Evolutionary conservation across 2,888 invertebrate species (phyloP).

Genomic region (Mythimna pallens): DNA sequence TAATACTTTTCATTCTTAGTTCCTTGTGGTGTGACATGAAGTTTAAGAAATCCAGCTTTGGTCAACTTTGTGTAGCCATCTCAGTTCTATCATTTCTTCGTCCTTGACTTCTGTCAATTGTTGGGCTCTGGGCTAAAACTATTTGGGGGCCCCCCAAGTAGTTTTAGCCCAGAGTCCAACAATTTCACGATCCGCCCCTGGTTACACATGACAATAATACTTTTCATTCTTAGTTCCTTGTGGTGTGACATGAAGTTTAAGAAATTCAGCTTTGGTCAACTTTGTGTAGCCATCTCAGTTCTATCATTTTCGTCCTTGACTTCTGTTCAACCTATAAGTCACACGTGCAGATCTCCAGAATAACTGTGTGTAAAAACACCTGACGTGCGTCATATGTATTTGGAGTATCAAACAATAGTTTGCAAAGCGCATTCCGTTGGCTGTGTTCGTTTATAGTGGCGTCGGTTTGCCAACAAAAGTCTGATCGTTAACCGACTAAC

Average conservation of each 20-base stretch:
- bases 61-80: too few species aligned
- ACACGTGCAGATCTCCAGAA: conserved; percentile 29
- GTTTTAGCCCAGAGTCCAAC: too few species aligned
- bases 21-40: background rate
- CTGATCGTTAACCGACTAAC: conserved; percentile 55
- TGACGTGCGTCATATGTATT: conserved; percentile 52
- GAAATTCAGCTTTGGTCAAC: too few species aligned
- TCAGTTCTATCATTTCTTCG: background rate
- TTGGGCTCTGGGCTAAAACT: too few species aligned
- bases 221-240: too few species aligned
- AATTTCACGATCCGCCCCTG: too few species aligned
- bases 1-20: too few species aligned
- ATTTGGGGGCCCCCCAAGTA: too few species aligned
- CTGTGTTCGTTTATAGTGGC: conserved; percentile 45
- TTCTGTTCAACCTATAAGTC: conserved; percentile 1
- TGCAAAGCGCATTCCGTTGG: conserved; percentile 44
- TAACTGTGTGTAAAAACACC: conserved; percentile 25
- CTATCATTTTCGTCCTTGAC: background rate
- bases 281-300: background rate
- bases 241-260: background rate
- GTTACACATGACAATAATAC: too few species aligned
- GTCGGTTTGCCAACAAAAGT: conserved; percentile 57
- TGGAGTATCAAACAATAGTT: conserved; percentile 54
- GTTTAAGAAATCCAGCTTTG: too few species aligned
- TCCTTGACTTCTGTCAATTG: conserved; percentile 5